A percentile compares a stretch with the other conserved stretches of the same genome.
These are phyloP conservation scores for Columba guinea DNA, from an alignment of 2,797 vertebrate species.

Conservation along the genomic window DNA sequence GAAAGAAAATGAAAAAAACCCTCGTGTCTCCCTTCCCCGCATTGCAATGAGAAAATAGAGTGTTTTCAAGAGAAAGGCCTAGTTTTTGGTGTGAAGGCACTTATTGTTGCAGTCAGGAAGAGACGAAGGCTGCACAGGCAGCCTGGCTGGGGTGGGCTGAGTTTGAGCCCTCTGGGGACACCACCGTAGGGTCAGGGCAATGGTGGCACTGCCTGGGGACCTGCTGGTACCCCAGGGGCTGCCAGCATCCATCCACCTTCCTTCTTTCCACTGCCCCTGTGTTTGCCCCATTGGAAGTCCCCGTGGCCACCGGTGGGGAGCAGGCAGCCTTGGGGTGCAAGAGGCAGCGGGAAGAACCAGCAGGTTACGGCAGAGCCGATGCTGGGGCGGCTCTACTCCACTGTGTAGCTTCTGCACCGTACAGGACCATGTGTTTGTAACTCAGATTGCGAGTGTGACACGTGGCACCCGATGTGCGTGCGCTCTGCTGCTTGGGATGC, in stretches of 20 bases:
- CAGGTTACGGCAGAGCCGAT: accelerated
- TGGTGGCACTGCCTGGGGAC: background rate
- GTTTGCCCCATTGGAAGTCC: background rate
- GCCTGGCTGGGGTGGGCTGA: background rate
- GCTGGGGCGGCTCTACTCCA: accelerated
- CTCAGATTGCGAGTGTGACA: accelerated
- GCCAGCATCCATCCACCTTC: background rate
- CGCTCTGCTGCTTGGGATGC: background rate
- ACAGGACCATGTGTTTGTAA: accelerated
- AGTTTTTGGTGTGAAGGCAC: accelerated
- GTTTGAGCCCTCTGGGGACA: background rate
- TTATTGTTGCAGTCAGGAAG: accelerated
- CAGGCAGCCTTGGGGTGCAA: too few relatives aligned
- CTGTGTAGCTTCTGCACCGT: accelerated
- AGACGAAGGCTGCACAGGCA: too few relatives aligned
- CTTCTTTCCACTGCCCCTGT: background rate
- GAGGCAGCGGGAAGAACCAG: background rate
- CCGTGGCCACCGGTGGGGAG: accelerated
- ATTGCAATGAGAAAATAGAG: accelerated
- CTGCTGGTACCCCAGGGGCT: background rate
- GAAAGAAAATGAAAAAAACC: background rate
- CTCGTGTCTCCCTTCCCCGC: accelerated
- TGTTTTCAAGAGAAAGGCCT: background rate
- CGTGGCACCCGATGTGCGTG: accelerated
- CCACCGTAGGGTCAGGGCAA: accelerated